Evolutionary conservation across 1,140 invertebrate genomes (phyloP).

Genomic region (Drosophila ficusphila): DNA sequence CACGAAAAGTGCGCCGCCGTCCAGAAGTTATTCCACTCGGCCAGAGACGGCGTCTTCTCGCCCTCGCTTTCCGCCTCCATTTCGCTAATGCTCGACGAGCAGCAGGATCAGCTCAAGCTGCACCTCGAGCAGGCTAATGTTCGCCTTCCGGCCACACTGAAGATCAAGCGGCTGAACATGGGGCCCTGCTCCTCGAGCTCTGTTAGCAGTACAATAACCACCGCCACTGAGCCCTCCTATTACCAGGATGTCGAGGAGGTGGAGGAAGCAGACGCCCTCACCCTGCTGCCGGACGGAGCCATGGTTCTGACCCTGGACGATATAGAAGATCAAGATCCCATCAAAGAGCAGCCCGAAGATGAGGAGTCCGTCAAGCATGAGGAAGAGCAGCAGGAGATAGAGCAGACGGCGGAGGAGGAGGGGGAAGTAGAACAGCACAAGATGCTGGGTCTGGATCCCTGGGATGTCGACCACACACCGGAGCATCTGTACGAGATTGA

Average conservation of each 20-base stretch:
- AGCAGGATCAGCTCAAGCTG: slow-evolving; percentile 37
- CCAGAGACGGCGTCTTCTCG: neutral
- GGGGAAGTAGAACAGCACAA: slow-evolving; percentile 1
- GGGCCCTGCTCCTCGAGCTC: neutral
- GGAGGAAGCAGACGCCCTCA: neutral
- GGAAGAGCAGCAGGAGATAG: neutral
- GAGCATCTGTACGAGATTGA: slow-evolving; percentile 35
- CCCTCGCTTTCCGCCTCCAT: neutral
- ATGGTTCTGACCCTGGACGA: slow-evolving; percentile 7
- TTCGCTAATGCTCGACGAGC: slow-evolving; percentile 24
- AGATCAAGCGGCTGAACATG: slow-evolving; percentile 52
- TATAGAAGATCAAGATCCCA: slow-evolving; percentile 8
- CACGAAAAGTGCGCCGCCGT: slow-evolving; percentile 72
- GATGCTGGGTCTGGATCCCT: slow-evolving; percentile 2
- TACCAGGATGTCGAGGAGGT: neutral
- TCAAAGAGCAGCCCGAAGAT: slow-evolving; percentile 5
- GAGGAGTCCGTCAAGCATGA: neutral
- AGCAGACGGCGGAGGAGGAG: no score
- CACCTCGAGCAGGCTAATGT: slow-evolving; percentile 56
- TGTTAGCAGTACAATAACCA: neutral
- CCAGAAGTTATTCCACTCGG: slow-evolving; percentile 56
- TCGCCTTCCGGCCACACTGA: slow-evolving; percentile 54
- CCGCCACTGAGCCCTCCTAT: neutral
- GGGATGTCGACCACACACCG: slow-evolving; percentile 28
- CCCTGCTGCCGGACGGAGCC: slow-evolving; percentile 8